Percentiles rank a stretch among this genome's conserved stretches.
phyloP scores from a whole-genome alignment of 2,888 invertebrate genomes.

The Orthonevra nobilis region DNA sequence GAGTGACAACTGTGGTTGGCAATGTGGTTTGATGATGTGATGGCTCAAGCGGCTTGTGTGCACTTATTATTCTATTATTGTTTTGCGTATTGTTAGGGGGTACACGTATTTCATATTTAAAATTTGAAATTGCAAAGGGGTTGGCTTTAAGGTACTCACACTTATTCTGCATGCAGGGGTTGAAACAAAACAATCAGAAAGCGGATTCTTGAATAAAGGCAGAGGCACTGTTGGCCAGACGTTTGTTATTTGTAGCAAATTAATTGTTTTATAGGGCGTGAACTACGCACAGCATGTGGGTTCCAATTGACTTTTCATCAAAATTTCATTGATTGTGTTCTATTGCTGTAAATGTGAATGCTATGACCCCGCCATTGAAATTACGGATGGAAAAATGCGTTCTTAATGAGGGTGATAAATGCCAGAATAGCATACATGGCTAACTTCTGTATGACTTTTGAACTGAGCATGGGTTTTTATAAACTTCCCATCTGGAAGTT shows the following conservation, averaged over 20 bases:
- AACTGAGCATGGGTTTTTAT: too few species aligned
- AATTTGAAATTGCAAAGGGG: conserved; percentile 46
- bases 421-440: too few species aligned
- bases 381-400: too few species aligned
- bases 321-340: too few species aligned
- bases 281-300: conserved; percentile 62
- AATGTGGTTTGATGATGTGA: conserved; percentile 41
- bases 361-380: too few species aligned
- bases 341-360: too few species aligned
- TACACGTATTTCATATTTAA: conserved; percentile 14
- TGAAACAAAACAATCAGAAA: conserved; percentile 22
- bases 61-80: conserved; percentile 58
- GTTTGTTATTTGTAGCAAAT: conserved; percentile 69
- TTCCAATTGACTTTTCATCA: conserved; percentile 48
- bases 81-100: conserved; percentile 37
- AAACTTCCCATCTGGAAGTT: too few species aligned
- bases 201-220: neutral
- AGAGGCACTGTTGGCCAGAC: conserved; percentile 30
- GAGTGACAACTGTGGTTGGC: conserved; percentile 30
- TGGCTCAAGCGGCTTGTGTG: conserved; percentile 20
- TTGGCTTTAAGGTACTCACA: conserved; percentile 1
- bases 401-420: too few species aligned
- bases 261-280: conserved; percentile 69
- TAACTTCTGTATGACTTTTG: too few species aligned
- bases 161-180: neutral